Percentiles rank a stretch among this genome's conserved stretches.
phyloP scores from a whole-genome alignment of 1,140 invertebrate species.

The Theocolax elegans region DNA sequence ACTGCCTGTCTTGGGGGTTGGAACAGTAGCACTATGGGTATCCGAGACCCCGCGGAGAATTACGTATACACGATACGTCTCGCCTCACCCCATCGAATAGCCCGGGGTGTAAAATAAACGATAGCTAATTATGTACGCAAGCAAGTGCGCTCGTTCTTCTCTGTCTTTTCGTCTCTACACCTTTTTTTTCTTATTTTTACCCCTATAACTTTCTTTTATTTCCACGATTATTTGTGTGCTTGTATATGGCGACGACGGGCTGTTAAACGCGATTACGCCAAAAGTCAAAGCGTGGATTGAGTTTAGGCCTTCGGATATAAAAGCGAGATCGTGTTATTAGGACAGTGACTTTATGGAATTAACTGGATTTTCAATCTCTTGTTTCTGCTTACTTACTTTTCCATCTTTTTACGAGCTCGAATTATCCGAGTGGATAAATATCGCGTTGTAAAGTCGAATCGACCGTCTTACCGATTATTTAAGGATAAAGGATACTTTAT shows the following conservation, averaged over 20 bases:
- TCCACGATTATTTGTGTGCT: no score
- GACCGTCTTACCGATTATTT: no score
- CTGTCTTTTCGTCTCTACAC: constrained; percentile 37
- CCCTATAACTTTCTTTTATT: no score
- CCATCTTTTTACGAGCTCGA: not conserved
- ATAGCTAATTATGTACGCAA: constrained; percentile 63
- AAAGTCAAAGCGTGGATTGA: not conserved
- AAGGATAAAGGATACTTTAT: no score
- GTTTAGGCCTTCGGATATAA: no score
- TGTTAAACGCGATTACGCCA: constrained; percentile 54
- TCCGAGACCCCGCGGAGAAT: constrained; percentile 40
- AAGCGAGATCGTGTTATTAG: constrained; percentile 44
- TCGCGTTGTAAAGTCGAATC: no score
- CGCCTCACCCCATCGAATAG: constrained; percentile 13
- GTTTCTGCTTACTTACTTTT: not conserved
- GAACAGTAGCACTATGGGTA: constrained; percentile 42
- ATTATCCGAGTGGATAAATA: no score
- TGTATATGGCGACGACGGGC: no score
- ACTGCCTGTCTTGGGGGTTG: constrained; percentile 42
- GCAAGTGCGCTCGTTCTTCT: constrained; percentile 49
- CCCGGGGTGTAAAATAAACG: constrained; percentile 63
- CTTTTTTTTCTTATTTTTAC: no score
- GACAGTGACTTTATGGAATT: constrained; percentile 45
- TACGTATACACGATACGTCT: constrained; percentile 39
- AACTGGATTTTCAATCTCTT: constrained; percentile 10